These are phyloP conservation scores for Euleptes europaea DNA, from an alignment of 2,113 vertebrate species.

Conservation along the genomic window DNA sequence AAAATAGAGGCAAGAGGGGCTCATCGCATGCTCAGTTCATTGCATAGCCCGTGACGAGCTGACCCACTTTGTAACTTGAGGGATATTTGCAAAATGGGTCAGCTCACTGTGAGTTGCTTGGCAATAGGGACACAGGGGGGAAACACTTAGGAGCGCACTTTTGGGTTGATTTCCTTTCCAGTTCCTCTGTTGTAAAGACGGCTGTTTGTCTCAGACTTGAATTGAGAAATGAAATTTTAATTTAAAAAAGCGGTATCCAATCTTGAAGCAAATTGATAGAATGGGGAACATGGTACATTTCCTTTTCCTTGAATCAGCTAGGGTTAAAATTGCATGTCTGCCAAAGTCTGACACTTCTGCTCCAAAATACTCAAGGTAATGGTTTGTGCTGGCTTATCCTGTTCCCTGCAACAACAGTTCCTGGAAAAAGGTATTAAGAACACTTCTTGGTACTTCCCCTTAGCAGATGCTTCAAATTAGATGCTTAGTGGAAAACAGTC, in stretches of 20 bases:
- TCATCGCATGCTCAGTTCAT: not conserved
- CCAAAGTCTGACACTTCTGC: not conserved
- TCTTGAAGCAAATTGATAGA: not conserved
- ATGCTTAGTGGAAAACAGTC: not conserved
- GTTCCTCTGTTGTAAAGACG: not conserved
- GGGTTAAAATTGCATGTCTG: not conserved
- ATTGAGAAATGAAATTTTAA: not conserved
- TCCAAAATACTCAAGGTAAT: not conserved
- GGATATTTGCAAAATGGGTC: not conserved
- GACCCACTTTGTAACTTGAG: not conserved
- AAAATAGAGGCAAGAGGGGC: not conserved
- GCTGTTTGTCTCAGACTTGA: not conserved
- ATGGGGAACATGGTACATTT: not conserved
- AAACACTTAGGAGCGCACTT: not conserved
- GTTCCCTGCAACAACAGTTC: not conserved
- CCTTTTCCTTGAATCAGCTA: not conserved
- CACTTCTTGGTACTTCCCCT: not conserved
- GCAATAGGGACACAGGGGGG: not conserved
- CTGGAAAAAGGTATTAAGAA: not conserved
- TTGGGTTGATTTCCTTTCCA: not conserved
- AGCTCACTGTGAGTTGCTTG: not conserved
- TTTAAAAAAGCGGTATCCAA: not conserved
- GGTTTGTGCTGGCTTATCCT: not conserved
- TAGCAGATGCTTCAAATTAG: not conserved
- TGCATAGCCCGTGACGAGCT: not conserved